These are phyloP conservation scores for Pempheris klunzingeri DNA, from an alignment of 2,797 vertebrate genomes.

Conservation along the genomic window DNA sequence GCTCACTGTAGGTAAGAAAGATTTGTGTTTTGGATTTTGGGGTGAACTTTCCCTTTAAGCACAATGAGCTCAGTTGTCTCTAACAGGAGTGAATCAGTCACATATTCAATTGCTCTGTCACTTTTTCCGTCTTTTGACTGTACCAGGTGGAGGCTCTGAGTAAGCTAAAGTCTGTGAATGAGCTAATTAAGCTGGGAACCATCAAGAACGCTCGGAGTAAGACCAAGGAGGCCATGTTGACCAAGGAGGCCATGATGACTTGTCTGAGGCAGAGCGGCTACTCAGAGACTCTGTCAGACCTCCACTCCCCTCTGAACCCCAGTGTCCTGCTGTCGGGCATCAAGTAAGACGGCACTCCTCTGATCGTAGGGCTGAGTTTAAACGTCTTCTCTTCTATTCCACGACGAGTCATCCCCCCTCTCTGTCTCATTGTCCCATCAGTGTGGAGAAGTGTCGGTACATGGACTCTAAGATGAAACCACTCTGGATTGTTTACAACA, in stretches of 20 bases:
- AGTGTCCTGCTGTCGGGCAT: slow-evolving; percentile 93
- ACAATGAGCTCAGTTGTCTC: slow-evolving; percentile 1
- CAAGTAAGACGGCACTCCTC: slow-evolving; percentile 86
- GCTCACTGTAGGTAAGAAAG: too few species aligned
- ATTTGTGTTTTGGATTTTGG: too few species aligned
- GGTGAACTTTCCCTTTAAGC: too few species aligned
- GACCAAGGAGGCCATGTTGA: slow-evolving; percentile 93
- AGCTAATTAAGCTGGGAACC: slow-evolving; percentile 95
- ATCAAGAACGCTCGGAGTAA: slow-evolving; percentile 93
- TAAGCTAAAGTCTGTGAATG: slow-evolving; percentile 97
- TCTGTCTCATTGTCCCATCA: slow-evolving; percentile 58
- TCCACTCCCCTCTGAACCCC: slow-evolving; percentile 95
- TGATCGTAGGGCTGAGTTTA: not conserved
- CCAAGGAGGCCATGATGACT: slow-evolving; percentile 94
- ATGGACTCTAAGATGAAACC: slow-evolving; percentile 99
- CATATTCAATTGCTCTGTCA: not conserved
- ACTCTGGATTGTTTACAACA: slow-evolving; percentile 98
- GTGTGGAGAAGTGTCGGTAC: slow-evolving; percentile 96
- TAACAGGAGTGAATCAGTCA: slow-evolving; percentile 1
- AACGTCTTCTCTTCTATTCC: not conserved
- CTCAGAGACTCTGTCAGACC: slow-evolving; percentile 93
- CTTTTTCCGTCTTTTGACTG: not conserved
- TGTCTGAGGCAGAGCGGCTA: slow-evolving; percentile 96
- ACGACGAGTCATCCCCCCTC: not conserved
- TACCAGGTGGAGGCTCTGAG: slow-evolving; percentile 94